Evolutionary conservation across 2,113 vertebrate genomes (phyloP), one percentile per base, ranked within the genome.

Genomic region (Apodemus speciosus): DNA sequence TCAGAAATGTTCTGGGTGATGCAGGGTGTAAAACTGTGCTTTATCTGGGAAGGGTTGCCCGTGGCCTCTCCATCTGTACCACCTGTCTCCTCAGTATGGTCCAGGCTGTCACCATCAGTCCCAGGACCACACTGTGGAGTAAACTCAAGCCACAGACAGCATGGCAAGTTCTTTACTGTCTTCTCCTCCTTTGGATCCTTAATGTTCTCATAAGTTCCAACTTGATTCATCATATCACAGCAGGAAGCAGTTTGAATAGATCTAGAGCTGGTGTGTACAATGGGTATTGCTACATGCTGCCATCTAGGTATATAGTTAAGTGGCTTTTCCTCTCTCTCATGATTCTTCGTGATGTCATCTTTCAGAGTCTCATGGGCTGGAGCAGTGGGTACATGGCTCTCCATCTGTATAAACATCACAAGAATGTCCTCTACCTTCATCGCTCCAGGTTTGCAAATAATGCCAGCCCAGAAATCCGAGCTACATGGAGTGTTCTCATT

Each of bases 161-260:
- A 13, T 64, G 76, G 43, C 75, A 94, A 38, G 40, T 92, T 43
- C 69, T 94, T 87, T 9, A 13, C 46, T 86, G 2, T 43, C 35
- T 95, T 35, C 27, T 92, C 35, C 8, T 92, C 72, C 68, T 91
- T 76, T 75, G 92, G 49, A 21, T 69, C 27, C 9, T 68, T 3
- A 86, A 80, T 43, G 40, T 69, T 30, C 72, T 69, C 20, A 81
- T 89, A 49, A 94, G 80, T 49, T 92, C 85, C 32, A 75, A 89
- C 32, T 88, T 81, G 58, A 43, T 68, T 15, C 35, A 27, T 46
- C 23, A 51, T 7, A n/a, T 89, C 88, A 51, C 43, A 77, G 73
- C 72, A 16, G 53, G 35, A 3, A 49, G 40, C 15, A 38, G 72
- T 43, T 49, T 18, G 14, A 77, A 89, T 6, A 9, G 6, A n/a